phyloP scores from a whole-genome alignment of 2,113 vertebrate genomes.

The Ahaetulla prasina region DNA sequence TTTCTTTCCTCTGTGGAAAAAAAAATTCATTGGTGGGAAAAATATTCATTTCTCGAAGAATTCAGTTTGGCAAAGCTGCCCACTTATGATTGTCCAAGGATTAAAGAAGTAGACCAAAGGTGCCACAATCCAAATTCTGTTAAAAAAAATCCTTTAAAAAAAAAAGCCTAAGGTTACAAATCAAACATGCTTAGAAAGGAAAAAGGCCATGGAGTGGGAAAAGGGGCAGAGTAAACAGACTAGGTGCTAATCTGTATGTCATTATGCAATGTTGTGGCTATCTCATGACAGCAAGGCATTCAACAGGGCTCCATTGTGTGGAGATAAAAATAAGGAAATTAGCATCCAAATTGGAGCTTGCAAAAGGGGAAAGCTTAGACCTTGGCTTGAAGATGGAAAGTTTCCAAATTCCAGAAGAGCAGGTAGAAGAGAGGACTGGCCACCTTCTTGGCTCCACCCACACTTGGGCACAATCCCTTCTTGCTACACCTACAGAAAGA shows the following conservation, averaged over 20 bases:
- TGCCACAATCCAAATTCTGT: background rate
- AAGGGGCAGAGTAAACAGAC: constrained; percentile 11
- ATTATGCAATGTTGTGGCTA: constrained; percentile 53
- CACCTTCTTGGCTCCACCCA: constrained; percentile 51
- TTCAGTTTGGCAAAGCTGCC: background rate
- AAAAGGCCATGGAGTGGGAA: background rate
- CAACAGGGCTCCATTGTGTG: constrained; percentile 54
- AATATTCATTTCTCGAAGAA: background rate
- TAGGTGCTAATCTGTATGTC: constrained; percentile 13
- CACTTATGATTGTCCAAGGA: background rate
- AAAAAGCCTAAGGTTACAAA: background rate
- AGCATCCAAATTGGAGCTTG: constrained; percentile 29
- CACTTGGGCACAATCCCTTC: constrained; percentile 48
- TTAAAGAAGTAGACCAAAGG: background rate
- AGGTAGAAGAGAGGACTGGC: constrained; percentile 39
- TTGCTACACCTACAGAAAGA: constrained; percentile 49
- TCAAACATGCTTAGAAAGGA: background rate
- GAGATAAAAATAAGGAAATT: constrained; percentile 42
- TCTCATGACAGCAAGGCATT: constrained; percentile 55
- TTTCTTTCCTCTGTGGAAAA: background rate
- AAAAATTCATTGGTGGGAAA: background rate
- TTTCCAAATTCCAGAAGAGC: constrained; percentile 56
- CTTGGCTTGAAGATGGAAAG: constrained; percentile 59
- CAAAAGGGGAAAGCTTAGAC: constrained; percentile 43
- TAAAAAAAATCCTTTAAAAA: background rate